phyloP scores from a whole-genome alignment of 2,113 vertebrate species.

The Colistium nudipinnis region DNA sequence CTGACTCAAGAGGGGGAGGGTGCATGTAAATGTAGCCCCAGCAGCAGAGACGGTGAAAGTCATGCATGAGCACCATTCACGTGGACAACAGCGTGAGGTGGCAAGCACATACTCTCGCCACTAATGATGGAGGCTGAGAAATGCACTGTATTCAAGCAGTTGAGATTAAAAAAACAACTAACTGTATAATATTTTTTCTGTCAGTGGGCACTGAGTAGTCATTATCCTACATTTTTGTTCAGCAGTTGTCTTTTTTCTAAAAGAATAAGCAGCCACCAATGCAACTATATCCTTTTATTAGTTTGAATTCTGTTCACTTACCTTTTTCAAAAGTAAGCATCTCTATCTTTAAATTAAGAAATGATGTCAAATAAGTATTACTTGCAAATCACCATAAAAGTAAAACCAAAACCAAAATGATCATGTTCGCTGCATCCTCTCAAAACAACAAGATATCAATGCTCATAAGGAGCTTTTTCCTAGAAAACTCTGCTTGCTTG shows the following conservation, averaged over 20 bases:
- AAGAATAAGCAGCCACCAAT: neutral
- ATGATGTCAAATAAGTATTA: neutral
- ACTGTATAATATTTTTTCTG: neutral
- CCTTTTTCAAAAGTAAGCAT: neutral
- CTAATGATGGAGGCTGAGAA: conserved; percentile 7
- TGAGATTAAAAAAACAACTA: neutral
- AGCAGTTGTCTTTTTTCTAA: conserved; percentile 1
- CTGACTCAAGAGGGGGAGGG: conserved; percentile 38
- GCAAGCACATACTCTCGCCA: conserved; percentile 25
- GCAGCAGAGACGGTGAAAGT: conserved; percentile 60
- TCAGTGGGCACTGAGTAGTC: neutral
- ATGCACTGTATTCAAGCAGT: conserved; percentile 2
- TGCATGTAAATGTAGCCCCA: conserved; percentile 46
- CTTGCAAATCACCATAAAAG: neutral
- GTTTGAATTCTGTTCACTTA: neutral
- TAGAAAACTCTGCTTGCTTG: conserved; percentile 12
- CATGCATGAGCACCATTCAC: conserved; percentile 62
- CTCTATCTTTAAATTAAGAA: neutral
- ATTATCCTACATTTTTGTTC: neutral
- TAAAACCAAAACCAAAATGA: no score
- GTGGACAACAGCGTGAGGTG: conserved; percentile 73
- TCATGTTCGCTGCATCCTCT: neutral
- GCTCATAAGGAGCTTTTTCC: neutral
- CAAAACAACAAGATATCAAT: conserved; percentile 9
- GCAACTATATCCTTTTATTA: neutral